These are phyloP conservation scores for Casuarius casuarius DNA, from an alignment of 2,113 vertebrate species.

Conservation along the genomic window DNA sequence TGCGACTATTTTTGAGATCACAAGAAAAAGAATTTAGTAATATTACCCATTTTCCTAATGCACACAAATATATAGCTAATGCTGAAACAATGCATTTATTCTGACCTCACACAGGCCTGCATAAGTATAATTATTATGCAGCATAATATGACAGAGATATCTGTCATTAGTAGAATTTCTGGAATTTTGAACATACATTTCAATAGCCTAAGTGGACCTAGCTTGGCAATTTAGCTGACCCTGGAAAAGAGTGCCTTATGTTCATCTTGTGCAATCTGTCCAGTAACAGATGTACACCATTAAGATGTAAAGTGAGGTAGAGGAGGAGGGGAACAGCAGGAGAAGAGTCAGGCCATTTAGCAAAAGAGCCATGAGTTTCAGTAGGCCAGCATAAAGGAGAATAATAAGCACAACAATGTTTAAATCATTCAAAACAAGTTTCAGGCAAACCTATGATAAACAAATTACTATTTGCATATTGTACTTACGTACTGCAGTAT, in stretches of 20 bases:
- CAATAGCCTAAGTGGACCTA: slow-evolving; percentile 68
- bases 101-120: slow-evolving; percentile 29
- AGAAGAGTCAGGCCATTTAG: slow-evolving; percentile 67
- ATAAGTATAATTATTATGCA: slow-evolving; percentile 60
- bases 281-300: slow-evolving; percentile 73
- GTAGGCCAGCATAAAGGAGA: background rate
- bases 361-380: slow-evolving; percentile 24
- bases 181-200: slow-evolving; percentile 73
- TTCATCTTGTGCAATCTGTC: slow-evolving; percentile 76
- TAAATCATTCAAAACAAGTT: slow-evolving; percentile 2
- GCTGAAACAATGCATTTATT: slow-evolving; percentile 5
- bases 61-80: background rate
- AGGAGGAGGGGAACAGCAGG: slow-evolving; percentile 65
- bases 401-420: background rate
- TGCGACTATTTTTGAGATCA: background rate
- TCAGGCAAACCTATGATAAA: slow-evolving; percentile 18
- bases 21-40: background rate
- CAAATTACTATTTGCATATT: slow-evolving; percentile 3
- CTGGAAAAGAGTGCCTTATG: slow-evolving; percentile 73
- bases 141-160: slow-evolving; percentile 63
- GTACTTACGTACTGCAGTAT: background rate
- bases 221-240: slow-evolving; percentile 74
- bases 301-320: slow-evolving; percentile 70
- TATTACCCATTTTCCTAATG: background rate
- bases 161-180: slow-evolving; percentile 69